phyloP scores from a whole-genome alignment of 2,888 invertebrate species.

The Osmoderma eremita region DNA sequence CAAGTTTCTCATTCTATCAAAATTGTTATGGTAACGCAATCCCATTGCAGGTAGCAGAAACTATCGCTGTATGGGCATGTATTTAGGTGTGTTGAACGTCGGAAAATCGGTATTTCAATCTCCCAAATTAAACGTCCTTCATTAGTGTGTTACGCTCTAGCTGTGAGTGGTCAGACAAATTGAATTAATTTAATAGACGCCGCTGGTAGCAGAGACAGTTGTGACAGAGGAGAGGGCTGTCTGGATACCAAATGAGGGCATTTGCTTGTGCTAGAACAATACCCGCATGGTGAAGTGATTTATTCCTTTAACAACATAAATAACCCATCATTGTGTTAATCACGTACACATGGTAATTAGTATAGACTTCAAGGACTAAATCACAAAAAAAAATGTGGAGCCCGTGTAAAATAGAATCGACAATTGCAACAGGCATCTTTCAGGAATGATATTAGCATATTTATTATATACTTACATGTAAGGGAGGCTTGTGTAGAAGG shows the following conservation, averaged over 20 bases:
- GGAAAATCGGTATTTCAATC: conserved; percentile 30
- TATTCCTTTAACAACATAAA: conserved; percentile 15
- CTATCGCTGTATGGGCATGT: neutral
- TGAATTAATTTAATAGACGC: conserved; percentile 33
- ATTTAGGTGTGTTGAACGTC: conserved; percentile 1
- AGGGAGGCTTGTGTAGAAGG: too few relatives aligned
- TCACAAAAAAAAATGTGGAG: too few relatives aligned
- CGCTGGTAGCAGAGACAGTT: conserved; percentile 5
- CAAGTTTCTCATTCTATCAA: neutral
- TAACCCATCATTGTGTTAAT: conserved; percentile 11
- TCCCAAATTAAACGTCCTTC: conserved; percentile 30
- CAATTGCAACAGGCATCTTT: too few relatives aligned
- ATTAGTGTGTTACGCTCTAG: conserved; percentile 23
- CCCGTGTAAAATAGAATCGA: too few relatives aligned
- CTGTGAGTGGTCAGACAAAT: conserved; percentile 33
- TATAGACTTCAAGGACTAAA: too few relatives aligned
- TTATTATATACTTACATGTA: too few relatives aligned
- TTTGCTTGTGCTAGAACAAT: conserved; percentile 1
- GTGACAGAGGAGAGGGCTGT: neutral
- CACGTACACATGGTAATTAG: neutral
- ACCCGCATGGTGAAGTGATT: conserved; percentile 29
- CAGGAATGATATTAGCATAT: too few relatives aligned
- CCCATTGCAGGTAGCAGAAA: neutral
- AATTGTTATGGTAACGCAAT: conserved; percentile 14
- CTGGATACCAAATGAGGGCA: conserved; percentile 6